Evolutionary conservation across 2,797 vertebrate species (phyloP).

Genomic region (Rhynchonycteris naso): DNA sequence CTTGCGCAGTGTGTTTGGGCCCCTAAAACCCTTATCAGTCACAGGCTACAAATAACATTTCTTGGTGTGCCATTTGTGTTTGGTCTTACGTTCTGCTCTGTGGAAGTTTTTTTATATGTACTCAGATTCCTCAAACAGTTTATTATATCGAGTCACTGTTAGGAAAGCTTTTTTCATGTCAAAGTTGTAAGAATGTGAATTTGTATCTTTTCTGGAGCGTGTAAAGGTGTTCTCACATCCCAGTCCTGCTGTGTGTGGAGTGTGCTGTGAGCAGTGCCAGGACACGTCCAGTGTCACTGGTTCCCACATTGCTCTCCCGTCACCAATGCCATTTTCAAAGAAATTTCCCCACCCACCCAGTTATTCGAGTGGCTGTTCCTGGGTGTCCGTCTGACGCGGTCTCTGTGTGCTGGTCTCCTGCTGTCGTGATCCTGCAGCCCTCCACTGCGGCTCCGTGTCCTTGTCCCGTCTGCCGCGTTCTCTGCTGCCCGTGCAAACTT

Average conservation of each 20-base stretch:
- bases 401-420: rapidly evolving
- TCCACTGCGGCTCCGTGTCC: too few species aligned
- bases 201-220: not conserved
- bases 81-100: not conserved
- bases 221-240: not conserved
- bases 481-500: too few species aligned
- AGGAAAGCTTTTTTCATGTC: not conserved
- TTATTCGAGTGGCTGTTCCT: not conserved
- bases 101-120: not conserved
- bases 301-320: rapidly evolving
- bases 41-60: too few species aligned
- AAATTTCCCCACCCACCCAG: not conserved
- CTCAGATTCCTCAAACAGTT: not conserved
- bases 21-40: not conserved
- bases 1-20: not conserved
- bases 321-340: not conserved
- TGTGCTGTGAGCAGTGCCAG: rapidly evolving
- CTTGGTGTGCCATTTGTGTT: not conserved
- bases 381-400: not conserved
- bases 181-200: not conserved
- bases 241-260: not conserved
- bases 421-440: too few species aligned
- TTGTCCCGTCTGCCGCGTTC: too few species aligned
- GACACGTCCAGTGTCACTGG: too few species aligned
- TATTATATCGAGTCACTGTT: not conserved